phyloP scores from a whole-genome alignment of 2,888 invertebrate species.

The Diabrotica balteata region DNA sequence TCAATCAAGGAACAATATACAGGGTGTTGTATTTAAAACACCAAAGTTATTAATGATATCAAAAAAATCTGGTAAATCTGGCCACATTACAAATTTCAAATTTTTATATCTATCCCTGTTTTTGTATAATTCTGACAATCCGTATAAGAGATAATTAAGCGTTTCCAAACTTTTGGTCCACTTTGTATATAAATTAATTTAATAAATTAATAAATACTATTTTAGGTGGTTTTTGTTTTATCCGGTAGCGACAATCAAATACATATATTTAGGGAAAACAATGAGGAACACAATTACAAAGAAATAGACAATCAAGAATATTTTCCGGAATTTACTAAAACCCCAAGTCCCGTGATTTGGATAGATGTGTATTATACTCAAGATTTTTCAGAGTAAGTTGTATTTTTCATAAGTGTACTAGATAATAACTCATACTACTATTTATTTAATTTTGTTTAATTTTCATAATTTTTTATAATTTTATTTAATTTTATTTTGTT shows the following conservation, averaged over 20 bases:
- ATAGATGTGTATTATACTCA: constrained; percentile 64
- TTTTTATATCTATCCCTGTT: no score
- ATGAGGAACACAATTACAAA: constrained; percentile 64
- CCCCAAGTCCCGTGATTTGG: constrained; percentile 65
- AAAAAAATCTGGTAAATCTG: no score
- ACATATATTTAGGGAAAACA: constrained; percentile 70
- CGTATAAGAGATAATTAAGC: no score
- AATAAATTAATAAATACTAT: constrained; percentile 17
- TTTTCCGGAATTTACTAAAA: constrained; percentile 68
- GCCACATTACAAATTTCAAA: no score
- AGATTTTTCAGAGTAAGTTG: constrained; percentile 59
- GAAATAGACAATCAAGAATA: constrained; percentile 65
- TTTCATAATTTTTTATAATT: no score
- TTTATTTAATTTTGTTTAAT: no score
- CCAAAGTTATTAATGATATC: no score
- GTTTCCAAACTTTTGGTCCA: no score
- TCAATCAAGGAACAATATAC: no score
- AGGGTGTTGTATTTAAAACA: no score
- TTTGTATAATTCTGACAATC: no score
- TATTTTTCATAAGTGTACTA: background rate
- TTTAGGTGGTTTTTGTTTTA: constrained; percentile 68
- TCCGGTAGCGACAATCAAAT: constrained; percentile 71
- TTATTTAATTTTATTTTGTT: no score
- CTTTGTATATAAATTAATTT: background rate
- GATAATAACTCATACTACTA: constrained; percentile 11